These are phyloP conservation scores for Scaptomyza graminum DNA, from an alignment of 1,140 invertebrate genomes.

Conservation along the genomic window DNA sequence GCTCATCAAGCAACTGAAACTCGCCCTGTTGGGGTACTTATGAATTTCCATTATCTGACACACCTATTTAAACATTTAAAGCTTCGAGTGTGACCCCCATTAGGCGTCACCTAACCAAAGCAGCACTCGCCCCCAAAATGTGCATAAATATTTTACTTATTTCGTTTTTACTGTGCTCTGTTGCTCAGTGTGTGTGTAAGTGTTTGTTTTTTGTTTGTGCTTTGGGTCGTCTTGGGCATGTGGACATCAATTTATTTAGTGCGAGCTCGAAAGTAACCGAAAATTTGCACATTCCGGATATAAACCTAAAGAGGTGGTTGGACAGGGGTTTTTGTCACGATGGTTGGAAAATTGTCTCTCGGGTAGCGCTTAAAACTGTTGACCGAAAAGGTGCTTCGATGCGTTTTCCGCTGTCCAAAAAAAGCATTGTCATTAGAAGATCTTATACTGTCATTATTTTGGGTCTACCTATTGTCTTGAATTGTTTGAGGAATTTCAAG, in stretches of 20 bases:
- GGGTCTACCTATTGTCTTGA: neutral
- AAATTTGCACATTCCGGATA: slow-evolving; percentile 64
- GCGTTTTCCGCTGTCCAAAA: slow-evolving; percentile 27
- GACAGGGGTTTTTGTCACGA: slow-evolving; percentile 8
- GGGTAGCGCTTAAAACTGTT: slow-evolving; percentile 26
- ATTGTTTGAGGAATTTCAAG: neutral
- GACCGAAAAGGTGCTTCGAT: slow-evolving; percentile 50
- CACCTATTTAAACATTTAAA: slow-evolving; percentile 82
- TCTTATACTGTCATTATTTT: neutral
- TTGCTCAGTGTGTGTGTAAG: neutral
- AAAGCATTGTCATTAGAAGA: slow-evolving; percentile 33
- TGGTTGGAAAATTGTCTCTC: slow-evolving; percentile 45
- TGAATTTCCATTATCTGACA: slow-evolving; percentile 78
- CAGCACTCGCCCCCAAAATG: slow-evolving; percentile 44
- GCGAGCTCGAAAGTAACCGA: slow-evolving; percentile 42
- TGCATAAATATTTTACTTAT: slow-evolving; percentile 80
- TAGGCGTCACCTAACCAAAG: slow-evolving; percentile 62
- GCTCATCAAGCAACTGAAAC: slow-evolving; percentile 41
- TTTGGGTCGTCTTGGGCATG: slow-evolving; percentile 57
- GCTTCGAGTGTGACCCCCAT: slow-evolving; percentile 75
- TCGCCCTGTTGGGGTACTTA: slow-evolving; percentile 64
- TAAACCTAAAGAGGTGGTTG: slow-evolving; percentile 1
- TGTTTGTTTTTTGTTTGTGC: slow-evolving; percentile 10
- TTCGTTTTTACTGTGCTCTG: slow-evolving; percentile 51
- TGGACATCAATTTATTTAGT: slow-evolving; percentile 76